Conservation (phyloP, 2,113 vertebrate genomes). For the Spheniscus mendiculus region DNA sequence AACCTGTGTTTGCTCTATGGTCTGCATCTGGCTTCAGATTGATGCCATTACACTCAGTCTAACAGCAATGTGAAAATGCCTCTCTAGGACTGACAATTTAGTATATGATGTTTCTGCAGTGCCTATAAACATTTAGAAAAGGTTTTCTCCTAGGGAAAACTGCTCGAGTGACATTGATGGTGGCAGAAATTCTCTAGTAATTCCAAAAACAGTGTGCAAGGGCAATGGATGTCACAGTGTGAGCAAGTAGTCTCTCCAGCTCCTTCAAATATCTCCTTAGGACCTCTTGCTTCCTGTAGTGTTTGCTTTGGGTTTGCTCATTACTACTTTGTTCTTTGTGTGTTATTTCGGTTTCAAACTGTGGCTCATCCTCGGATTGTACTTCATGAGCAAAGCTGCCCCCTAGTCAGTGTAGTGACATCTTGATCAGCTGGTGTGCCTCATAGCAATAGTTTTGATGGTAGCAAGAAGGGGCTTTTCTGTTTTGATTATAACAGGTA, state of each 20-base stretch:
- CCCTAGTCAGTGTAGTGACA: neutral
- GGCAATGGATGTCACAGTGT: neutral
- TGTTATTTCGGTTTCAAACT: neutral
- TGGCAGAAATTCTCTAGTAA: neutral
- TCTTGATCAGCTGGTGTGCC: neutral
- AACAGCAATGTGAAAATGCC: neutral
- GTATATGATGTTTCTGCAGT: neutral
- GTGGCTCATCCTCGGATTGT: neutral
- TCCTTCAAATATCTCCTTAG: neutral
- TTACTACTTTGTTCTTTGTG: neutral
- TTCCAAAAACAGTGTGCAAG: neutral
- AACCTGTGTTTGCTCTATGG: neutral
- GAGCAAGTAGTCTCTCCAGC: neutral
- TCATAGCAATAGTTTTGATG: neutral
- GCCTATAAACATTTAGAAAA: neutral
- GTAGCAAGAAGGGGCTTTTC: neutral
- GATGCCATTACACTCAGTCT: neutral
- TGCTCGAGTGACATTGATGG: neutral
- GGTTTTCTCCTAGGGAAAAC: neutral
- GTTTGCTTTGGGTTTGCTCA: neutral
- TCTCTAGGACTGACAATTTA: neutral
- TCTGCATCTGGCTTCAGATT: constrained; percentile 7
- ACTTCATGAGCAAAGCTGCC: neutral
- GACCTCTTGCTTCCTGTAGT: neutral
- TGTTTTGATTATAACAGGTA: neutral